Evolutionary conservation across 1,140 invertebrate genomes (phyloP).

Genomic region (Trichonephila clavata): DNA sequence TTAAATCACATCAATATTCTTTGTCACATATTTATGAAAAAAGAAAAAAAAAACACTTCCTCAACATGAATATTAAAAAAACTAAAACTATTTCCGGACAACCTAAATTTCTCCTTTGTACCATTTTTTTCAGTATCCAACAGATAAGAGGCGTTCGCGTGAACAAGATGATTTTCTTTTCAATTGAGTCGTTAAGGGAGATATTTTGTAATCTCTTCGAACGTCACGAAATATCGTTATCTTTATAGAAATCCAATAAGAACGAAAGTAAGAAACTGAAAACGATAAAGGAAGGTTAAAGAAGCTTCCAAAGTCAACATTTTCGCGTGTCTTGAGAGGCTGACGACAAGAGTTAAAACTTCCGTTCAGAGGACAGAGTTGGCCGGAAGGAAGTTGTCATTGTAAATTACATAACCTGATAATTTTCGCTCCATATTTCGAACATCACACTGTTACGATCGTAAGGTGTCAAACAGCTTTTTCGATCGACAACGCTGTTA

Average conservation of each 20-base stretch:
- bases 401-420: background rate
- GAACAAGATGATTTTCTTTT: background rate
- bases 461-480: background rate
- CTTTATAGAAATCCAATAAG: constrained; percentile 34
- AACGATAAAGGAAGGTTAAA: background rate
- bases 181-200: constrained; percentile 11
- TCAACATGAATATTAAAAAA: too few relatives aligned
- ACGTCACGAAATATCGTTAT: constrained; percentile 53
- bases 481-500: background rate
- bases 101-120: background rate
- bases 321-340: constrained; percentile 37
- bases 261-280: background rate
- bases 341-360: constrained; percentile 33
- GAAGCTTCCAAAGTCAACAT: constrained; percentile 7
- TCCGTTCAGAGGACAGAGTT: constrained; percentile 12
- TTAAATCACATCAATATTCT: too few relatives aligned
- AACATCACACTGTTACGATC: background rate
- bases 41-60: too few relatives aligned
- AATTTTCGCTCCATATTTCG: background rate
- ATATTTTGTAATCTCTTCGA: background rate
- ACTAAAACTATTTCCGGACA: too few relatives aligned
- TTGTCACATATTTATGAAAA: too few relatives aligned
- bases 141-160: constrained; percentile 22
- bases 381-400: constrained; percentile 42
- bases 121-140: background rate